phyloP scores from a whole-genome alignment of 2,113 vertebrate species.

The Neodon shergylaensis region DNA sequence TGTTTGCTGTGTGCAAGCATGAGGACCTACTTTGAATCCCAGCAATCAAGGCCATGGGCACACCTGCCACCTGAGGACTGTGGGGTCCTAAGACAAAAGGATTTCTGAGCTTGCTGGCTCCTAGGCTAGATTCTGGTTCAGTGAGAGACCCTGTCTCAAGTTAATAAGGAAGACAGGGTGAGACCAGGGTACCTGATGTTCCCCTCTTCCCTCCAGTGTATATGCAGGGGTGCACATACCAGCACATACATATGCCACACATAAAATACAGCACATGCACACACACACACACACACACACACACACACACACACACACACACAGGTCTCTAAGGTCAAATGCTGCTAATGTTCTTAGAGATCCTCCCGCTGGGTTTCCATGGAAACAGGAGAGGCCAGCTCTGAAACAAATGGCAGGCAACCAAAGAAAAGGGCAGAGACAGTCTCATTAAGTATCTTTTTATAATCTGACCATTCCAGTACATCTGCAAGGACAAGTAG shows the following conservation, averaged over 20 bases:
- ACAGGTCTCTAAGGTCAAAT: constrained; percentile 25
- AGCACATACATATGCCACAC: neutral
- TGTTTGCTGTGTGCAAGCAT: neutral
- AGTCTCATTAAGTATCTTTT: constrained; percentile 66
- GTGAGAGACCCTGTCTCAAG: neutral
- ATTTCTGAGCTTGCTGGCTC: too few species aligned
- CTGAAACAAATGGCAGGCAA: constrained; percentile 67
- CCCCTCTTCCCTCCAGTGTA: neutral
- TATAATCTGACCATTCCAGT: constrained; percentile 48
- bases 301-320: neutral
- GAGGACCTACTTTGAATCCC: neutral
- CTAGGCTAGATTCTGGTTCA: neutral
- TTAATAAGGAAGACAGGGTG: neutral
- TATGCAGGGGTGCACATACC: neutral
- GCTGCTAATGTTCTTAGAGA: constrained; percentile 58
- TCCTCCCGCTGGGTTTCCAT: constrained; percentile 61
- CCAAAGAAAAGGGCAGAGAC: constrained; percentile 46
- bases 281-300: neutral
- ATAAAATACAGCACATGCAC: neutral
- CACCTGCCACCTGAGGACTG: neutral
- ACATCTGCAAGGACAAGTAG: constrained; percentile 57
- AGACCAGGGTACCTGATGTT: too few species aligned
- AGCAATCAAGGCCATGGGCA: neutral
- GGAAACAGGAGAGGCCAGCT: constrained; percentile 51
- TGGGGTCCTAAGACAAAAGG: too few species aligned